Conservation (phyloP, 2,113 vertebrate genomes). For the Harpagus bidentatus region DNA sequence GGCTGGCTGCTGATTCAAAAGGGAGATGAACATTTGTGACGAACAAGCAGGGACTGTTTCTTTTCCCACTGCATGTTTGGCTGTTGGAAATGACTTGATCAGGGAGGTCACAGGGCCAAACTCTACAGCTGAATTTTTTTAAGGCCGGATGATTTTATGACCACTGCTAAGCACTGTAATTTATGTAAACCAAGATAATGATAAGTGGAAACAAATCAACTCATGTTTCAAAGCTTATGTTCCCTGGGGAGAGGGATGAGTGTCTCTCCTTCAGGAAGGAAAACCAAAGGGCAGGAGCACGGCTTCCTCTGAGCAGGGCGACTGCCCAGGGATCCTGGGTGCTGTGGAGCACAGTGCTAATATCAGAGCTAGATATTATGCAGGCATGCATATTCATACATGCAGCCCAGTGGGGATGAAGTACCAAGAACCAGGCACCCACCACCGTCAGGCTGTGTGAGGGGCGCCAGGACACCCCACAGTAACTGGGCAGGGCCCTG, state of each 20-base stretch:
- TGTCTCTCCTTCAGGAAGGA: background rate
- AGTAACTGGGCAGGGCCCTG: accelerated
- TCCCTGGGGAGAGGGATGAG: background rate
- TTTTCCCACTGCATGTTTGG: background rate
- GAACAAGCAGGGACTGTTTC: background rate
- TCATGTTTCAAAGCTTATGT: background rate
- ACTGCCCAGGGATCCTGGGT: background rate
- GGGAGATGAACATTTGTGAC: background rate
- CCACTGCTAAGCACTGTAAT: background rate
- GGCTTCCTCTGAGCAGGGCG: background rate
- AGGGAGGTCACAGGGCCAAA: background rate
- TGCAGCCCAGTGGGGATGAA: background rate
- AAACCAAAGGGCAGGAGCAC: background rate
- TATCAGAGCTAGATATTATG: background rate
- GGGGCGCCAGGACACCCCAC: accelerated
- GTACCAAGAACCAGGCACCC: background rate
- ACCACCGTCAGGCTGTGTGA: background rate
- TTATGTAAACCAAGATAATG: constrained; percentile 43
- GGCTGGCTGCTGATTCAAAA: background rate
- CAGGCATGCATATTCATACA: background rate
- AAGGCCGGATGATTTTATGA: constrained; percentile 16
- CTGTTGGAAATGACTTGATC: background rate
- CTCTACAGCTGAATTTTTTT: constrained; percentile 3
- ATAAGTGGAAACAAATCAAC: constrained; percentile 16
- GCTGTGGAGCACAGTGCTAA: background rate